phyloP scores from a whole-genome alignment of 1,140 invertebrate genomes.

The Musca vetustissima region DNA sequence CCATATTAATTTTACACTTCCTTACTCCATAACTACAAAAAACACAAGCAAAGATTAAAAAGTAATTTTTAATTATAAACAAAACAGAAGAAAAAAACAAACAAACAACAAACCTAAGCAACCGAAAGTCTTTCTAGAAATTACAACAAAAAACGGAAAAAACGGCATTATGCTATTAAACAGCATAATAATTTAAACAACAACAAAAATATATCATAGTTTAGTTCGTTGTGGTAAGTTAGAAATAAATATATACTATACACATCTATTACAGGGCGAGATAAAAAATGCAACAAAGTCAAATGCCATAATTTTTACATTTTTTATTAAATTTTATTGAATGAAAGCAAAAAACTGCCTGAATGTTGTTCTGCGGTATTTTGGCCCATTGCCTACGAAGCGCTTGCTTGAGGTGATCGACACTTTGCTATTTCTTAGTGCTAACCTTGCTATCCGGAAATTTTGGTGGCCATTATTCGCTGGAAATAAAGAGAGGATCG shows the following conservation, averaged over 20 bases:
- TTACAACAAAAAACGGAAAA: not conserved
- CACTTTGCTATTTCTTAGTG: too few species aligned
- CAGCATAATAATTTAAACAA: conserved; percentile 52
- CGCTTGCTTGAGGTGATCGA: too few species aligned
- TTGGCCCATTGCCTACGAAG: too few species aligned
- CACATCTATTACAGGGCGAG: too few species aligned
- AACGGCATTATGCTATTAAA: conserved; percentile 7
- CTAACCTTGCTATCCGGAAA: too few species aligned
- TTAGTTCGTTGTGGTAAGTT: conserved; percentile 54
- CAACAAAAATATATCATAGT: conserved; percentile 36
- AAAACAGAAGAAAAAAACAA: conserved; percentile 28
- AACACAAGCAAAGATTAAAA: conserved; percentile 33
- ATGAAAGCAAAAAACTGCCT: too few species aligned
- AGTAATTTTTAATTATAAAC: conserved; percentile 39
- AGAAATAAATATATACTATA: too few species aligned
- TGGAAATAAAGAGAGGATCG: too few species aligned
- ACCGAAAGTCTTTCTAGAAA: conserved; percentile 20
- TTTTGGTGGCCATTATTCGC: too few species aligned
- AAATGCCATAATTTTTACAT: not conserved
- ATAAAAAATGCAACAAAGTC: too few species aligned
- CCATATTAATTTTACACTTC: conserved; percentile 46
- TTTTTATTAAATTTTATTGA: not conserved
- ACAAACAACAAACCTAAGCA: conserved; percentile 11
- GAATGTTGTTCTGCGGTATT: too few species aligned
- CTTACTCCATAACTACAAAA: not conserved